Evolutionary conservation across 1,140 invertebrate genomes (phyloP).

Genomic region (Ceratosolen solmsi): DNA sequence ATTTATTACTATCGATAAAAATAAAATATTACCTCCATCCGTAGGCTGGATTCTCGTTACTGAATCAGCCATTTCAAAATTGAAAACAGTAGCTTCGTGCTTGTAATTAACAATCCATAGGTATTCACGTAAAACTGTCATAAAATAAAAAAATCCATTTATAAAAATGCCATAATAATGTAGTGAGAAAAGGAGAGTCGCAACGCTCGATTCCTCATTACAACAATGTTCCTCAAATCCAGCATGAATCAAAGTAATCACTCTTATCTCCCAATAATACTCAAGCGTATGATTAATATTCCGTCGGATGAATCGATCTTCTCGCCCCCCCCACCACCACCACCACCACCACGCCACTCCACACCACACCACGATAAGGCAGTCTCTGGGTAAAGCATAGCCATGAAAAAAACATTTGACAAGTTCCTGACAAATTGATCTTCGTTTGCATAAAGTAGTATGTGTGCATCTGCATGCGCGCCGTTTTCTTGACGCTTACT

Average conservation of each 20-base stretch:
- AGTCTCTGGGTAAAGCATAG: not conserved
- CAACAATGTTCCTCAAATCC: not conserved
- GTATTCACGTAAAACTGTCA: not conserved
- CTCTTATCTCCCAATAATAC: slow-evolving; percentile 37
- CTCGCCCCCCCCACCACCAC: not conserved
- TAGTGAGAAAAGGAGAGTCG: not conserved
- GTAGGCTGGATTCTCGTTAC: not conserved
- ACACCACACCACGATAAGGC: not conserved
- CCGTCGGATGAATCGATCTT: slow-evolving; percentile 17
- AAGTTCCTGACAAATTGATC: slow-evolving; percentile 43
- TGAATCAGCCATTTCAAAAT: not conserved
- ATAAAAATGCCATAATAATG: not conserved
- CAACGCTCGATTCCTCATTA: slow-evolving; percentile 13
- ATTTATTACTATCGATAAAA: slow-evolving; percentile 5
- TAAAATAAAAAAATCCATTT: not conserved
- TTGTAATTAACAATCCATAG: not conserved
- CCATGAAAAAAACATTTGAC: slow-evolving; percentile 35
- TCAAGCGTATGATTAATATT: slow-evolving; percentile 23
- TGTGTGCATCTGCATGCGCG: not conserved
- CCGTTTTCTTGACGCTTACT: not conserved
- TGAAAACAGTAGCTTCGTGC: not conserved
- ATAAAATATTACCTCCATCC: not conserved
- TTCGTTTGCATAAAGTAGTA: not conserved
- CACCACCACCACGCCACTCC: not conserved
- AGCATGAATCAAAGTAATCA: slow-evolving; percentile 34